phyloP scores from a whole-genome alignment of 2,888 invertebrate species.

The Andrena haemorrhoa region DNA sequence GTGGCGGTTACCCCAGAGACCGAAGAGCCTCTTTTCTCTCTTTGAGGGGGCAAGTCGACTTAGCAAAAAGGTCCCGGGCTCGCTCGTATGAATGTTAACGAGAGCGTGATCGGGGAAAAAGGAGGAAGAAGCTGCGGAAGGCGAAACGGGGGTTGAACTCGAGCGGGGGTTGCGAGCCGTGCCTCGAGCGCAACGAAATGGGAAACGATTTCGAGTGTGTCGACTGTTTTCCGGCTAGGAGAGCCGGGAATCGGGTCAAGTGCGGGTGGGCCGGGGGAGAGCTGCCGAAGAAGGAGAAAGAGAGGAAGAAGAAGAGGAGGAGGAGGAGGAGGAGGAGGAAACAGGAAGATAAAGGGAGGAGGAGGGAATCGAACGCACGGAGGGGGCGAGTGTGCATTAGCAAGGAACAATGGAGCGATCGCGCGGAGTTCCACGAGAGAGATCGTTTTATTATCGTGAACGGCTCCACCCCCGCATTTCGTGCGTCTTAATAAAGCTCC shows the following conservation, averaged over 20 bases:
- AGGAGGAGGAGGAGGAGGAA: neutral
- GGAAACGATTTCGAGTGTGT: constrained; percentile 63
- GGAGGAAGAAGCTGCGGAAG: constrained; percentile 7
- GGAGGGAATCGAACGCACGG: constrained; percentile 28
- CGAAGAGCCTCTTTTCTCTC: constrained; percentile 60
- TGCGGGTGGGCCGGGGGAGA: constrained; percentile 28
- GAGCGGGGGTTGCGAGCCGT: neutral
- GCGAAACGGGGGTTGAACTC: constrained; percentile 14
- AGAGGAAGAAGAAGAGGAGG: neutral
- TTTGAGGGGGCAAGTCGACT: constrained; percentile 67
- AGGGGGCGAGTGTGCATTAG: constrained; percentile 61
- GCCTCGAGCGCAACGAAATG: constrained; percentile 36
- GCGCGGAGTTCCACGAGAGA: constrained; percentile 63
- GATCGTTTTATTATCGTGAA: constrained; percentile 74
- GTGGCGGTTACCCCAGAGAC: constrained; percentile 63
- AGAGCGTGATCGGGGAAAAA: constrained; percentile 68
- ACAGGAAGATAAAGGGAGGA: constrained; percentile 2
- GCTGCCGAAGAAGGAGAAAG: neutral
- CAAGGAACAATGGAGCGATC: constrained; percentile 74
- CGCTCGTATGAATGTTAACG: constrained; percentile 74
- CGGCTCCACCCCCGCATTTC: constrained; percentile 56
- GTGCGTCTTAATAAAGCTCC: constrained; percentile 73
- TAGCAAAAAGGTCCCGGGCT: constrained; percentile 66
- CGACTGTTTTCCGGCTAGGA: constrained; percentile 58
- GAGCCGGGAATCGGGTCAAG: constrained; percentile 67